Evolutionary conservation across 2,113 vertebrate genomes (phyloP), one percentile per base, ranked within the genome.

Genomic region (Grallaria varia): DNA sequence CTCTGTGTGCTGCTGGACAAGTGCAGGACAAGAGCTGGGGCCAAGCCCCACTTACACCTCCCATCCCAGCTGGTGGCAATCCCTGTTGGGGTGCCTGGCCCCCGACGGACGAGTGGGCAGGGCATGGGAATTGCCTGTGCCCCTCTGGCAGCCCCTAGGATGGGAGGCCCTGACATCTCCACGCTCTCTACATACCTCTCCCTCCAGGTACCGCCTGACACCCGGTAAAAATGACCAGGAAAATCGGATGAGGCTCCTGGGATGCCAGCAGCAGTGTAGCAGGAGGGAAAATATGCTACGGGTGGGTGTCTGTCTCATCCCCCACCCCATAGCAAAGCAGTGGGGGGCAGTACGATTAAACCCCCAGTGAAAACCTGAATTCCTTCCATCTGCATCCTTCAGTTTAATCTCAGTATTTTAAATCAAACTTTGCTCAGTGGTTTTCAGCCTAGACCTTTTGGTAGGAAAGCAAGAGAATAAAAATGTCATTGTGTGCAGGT

Each of bases 401-500:
- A 23, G 7, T 72, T 78, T 79, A 84, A 84, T 84, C 58, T 68
- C 4, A 1, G 8, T 71, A 64, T 89, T 94, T 90, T 68, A 82
- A 92, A 75, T 87, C 39, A 33, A 66, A 83, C 42, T 86, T 56
- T 72, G 18, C 52, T 89, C 23, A 3, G 64, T 67, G 30, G 13
- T 84, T 95, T 89, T 67, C 58, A 82, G 60, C 55, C 45, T 68
- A 89, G 66, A 84, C 60, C 39, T 93, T 89, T 87, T 68, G 73
- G 60, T 72, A 60, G 53, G 80, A 93, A 92, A 39, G 76, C 52
- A 60, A 72, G n/a, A 45, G 73, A 90, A 90, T 94, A 94, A 94
- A 94, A 91, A 90, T 96, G 86, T 30, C 68, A 77, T 37, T 6
- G 7, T 31, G 44, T 55, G 60, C 87, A 88, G 79, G 79, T 84